These are phyloP conservation scores for Sprattus sprattus DNA, from an alignment of 2,113 vertebrate species.

Conservation along the genomic window DNA sequence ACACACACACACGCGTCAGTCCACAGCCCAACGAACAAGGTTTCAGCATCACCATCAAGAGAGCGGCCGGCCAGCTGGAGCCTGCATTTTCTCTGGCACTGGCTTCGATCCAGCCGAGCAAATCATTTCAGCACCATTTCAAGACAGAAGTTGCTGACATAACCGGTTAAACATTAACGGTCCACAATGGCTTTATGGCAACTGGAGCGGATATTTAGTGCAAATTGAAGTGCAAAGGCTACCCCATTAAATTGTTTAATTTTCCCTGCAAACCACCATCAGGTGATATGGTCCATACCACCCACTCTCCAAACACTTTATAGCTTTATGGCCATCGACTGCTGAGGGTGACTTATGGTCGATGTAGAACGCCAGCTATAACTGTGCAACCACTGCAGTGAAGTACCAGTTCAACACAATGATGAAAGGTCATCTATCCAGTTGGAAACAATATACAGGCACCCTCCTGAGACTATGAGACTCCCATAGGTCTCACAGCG, in stretches of 20 bases:
- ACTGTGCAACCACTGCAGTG: not conserved
- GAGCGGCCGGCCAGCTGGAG: not conserved
- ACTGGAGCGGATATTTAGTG: not conserved
- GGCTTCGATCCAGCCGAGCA: not conserved
- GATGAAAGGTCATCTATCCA: not conserved
- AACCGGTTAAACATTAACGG: not conserved
- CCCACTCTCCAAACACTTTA: not conserved
- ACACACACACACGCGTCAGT: not conserved
- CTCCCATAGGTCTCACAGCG: not conserved
- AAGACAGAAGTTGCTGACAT: not conserved
- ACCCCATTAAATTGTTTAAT: not conserved
- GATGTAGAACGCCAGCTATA: not conserved
- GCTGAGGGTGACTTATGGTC: not conserved
- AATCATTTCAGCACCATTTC: not conserved
- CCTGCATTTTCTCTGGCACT: not conserved
- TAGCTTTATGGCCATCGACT: not conserved
- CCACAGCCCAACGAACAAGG: not conserved
- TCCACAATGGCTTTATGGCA: not conserved
- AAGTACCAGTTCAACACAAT: not conserved
- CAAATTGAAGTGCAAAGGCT: constrained; percentile 12
- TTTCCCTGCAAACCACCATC: not conserved
- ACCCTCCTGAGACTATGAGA: not conserved
- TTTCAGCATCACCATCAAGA: not conserved
- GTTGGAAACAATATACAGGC: not conserved
- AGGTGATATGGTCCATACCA: not conserved